Conservation (phyloP, 1,140 invertebrate species). For the Ceratoteleas bidentatus region DNA sequence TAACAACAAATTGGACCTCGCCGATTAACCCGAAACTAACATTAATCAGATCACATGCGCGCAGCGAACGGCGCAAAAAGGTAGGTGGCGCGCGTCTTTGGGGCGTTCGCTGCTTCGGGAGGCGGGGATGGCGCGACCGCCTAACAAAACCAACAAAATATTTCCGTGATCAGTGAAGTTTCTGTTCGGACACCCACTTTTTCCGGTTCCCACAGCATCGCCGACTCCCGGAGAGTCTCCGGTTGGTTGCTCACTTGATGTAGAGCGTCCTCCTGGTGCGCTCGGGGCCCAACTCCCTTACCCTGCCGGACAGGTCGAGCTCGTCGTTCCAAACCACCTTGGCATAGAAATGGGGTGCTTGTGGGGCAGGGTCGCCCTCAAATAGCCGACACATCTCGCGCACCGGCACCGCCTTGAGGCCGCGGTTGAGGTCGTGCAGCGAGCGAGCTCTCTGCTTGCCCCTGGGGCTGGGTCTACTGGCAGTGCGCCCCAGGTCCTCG, state of each 20-base stretch:
- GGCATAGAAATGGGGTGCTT: constrained; percentile 8
- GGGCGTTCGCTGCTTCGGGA: constrained; percentile 19
- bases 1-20: constrained; percentile 21
- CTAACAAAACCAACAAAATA: constrained; percentile 5
- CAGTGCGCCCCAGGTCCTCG: constrained; percentile 78
- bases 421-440: constrained; percentile 83
- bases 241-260: constrained; percentile 37
- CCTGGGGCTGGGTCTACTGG: constrained; percentile 69
- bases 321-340: constrained; percentile 46
- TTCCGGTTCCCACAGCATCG: background rate
- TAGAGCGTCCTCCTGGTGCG: constrained; percentile 38
- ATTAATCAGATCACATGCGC: constrained; percentile 41
- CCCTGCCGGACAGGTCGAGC: constrained; percentile 28
- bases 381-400: constrained; percentile 84
- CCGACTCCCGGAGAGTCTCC: background rate
- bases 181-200: background rate
- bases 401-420: constrained; percentile 77
- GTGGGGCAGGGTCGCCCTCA: constrained; percentile 72
- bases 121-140: constrained; percentile 7
- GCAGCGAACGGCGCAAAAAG: constrained; percentile 47
- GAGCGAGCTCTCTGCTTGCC: constrained; percentile 82
- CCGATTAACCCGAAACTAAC: constrained; percentile 8
- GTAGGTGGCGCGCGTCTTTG: constrained; percentile 37
- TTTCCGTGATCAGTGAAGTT: background rate
- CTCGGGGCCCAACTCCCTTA: constrained; percentile 31